phyloP scores from a whole-genome alignment of 2,113 vertebrate genomes.

The Recurvirostra avosetta region DNA sequence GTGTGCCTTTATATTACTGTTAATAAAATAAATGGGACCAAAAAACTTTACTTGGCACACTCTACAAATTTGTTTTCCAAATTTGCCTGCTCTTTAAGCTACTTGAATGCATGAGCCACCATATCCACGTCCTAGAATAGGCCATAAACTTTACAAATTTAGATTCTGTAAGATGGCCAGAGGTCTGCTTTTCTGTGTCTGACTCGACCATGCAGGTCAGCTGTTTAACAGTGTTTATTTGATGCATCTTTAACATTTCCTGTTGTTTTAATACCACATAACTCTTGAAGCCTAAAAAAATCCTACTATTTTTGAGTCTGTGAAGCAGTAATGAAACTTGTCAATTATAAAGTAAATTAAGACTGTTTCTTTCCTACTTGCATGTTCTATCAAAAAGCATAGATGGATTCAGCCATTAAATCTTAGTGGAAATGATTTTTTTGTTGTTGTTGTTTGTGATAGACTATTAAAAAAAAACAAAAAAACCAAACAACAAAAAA shows the following conservation, averaged over 20 bases:
- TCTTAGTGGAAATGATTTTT: not conserved
- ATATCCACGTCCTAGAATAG: not conserved
- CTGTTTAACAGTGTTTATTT: not conserved
- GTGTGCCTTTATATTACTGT: not conserved
- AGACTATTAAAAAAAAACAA: not conserved
- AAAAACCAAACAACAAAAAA: too few relatives aligned
- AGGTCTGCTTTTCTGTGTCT: not conserved
- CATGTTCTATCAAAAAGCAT: not conserved
- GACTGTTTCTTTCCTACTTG: not conserved
- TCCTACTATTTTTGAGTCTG: not conserved
- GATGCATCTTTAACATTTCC: not conserved
- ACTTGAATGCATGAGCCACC: not conserved
- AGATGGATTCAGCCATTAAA: not conserved
- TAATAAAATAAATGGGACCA: not conserved
- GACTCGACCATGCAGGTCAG: not conserved
- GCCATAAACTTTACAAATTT: not conserved
- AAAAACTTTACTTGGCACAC: not conserved
- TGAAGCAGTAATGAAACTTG: not conserved
- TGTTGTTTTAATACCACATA: not conserved
- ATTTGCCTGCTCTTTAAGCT: not conserved
- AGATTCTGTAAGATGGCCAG: not conserved
- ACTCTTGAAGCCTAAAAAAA: not conserved
- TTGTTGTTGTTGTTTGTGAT: not conserved
- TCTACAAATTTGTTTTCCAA: not conserved
- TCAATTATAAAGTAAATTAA: not conserved